Conservation (phyloP, 2,797 vertebrate genomes). For the Pyrocephalus nanus region DNA sequence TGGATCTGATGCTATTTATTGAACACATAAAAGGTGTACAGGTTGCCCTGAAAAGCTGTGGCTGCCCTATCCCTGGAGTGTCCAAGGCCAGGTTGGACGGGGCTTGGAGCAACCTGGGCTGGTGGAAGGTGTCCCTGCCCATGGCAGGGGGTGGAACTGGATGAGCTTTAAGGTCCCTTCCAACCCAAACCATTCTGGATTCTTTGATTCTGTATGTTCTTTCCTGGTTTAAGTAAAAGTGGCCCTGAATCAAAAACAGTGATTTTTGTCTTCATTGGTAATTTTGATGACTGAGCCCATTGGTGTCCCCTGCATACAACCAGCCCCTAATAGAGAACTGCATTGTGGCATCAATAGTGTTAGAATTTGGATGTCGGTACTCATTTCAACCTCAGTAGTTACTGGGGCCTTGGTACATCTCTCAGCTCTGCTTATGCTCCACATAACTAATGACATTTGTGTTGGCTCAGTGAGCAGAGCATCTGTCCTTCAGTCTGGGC, state of each 20-base stretch:
- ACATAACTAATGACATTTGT: not conserved
- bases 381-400: not conserved
- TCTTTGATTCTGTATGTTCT: not conserved
- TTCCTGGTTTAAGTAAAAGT: not conserved
- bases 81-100: not conserved
- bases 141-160: not conserved
- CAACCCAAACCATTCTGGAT: not conserved
- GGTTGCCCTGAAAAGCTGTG: not conserved
- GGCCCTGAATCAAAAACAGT: not conserved
- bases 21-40: rapidly evolving
- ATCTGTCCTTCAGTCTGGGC: not conserved
- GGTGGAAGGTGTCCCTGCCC: not conserved
- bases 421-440: not conserved
- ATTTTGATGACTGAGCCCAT: not conserved
- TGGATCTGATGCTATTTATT: not conserved
- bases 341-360: not conserved
- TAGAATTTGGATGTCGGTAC: not conserved
- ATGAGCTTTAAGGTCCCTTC: not conserved
- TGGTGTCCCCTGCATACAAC: not conserved
- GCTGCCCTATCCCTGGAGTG: not conserved
- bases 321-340: not conserved
- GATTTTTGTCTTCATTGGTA: not conserved
- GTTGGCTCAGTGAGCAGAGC: not conserved
- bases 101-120: not conserved
- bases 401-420: not conserved